Percentiles rank a stretch among this genome's conserved stretches.
These are phyloP conservation scores for Aphelocoma californica DNA, from an alignment of 2,797 vertebrate genomes.

Conservation along the genomic window DNA sequence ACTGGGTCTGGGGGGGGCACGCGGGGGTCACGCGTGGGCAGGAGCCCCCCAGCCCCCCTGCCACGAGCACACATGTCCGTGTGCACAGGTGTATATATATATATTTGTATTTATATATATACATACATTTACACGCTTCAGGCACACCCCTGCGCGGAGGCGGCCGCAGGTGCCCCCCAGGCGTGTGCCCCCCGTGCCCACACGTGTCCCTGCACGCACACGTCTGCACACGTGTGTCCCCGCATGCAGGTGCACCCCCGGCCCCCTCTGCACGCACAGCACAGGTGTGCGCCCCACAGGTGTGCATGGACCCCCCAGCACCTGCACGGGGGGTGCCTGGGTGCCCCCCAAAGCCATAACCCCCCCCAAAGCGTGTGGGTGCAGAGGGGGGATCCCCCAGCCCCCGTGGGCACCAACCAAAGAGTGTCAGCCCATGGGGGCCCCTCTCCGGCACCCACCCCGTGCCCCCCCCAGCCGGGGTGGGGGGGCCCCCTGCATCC, in stretches of 20 bases:
- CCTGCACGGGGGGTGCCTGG: background rate
- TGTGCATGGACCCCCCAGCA: background rate
- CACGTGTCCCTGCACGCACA: background rate
- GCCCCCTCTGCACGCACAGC: background rate
- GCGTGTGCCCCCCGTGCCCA: background rate
- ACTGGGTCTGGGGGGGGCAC: background rate
- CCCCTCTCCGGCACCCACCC: background rate
- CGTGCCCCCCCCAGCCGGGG: rapidly evolving
- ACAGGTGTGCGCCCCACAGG: background rate
- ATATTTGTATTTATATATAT: constrained; percentile 28
- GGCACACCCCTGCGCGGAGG: background rate
- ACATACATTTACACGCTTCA: background rate
- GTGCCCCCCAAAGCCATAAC: constrained; percentile 8
- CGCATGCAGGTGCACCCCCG: background rate
- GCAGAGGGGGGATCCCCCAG: background rate
- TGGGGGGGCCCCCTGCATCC: background rate
- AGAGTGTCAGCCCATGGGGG: background rate
- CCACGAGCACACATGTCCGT: background rate
- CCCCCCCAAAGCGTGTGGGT: rapidly evolving
- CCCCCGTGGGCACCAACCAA: background rate
- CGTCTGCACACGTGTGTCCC: background rate
- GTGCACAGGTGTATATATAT: background rate
- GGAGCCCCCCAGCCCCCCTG: background rate
- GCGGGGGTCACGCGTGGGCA: background rate
- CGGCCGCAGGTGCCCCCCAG: background rate